These are phyloP conservation scores for Varroa destructor DNA, from an alignment of 1,140 invertebrate species.

Conservation along the genomic window DNA sequence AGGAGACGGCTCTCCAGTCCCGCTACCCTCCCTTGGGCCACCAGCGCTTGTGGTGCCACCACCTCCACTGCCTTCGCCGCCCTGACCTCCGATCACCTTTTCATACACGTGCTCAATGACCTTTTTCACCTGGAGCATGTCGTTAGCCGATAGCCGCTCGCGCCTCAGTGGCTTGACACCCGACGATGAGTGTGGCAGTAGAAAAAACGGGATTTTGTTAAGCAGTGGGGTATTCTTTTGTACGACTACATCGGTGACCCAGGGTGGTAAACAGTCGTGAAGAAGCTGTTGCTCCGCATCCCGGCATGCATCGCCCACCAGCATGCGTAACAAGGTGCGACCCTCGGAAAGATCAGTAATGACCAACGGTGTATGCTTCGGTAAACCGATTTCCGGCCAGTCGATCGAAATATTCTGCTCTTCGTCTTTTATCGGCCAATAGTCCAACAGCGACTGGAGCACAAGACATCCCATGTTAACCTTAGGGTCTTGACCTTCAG, in stretches of 20 bases:
- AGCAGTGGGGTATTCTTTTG: constrained; percentile 81
- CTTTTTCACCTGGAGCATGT: constrained; percentile 96
- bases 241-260: constrained; percentile 88
- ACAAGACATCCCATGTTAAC: constrained; percentile 77
- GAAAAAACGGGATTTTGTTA: constrained; percentile 91
- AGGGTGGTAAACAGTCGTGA: constrained; percentile 84
- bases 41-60: constrained; percentile 34
- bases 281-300: constrained; percentile 84
- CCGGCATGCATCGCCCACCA: constrained; percentile 83
- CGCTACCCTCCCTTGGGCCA: constrained; percentile 32
- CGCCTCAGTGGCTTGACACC: constrained; percentile 83
- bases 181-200: constrained; percentile 71
- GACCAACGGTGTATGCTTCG: constrained; percentile 88
- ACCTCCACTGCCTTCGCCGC: constrained; percentile 29
- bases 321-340: constrained; percentile 70
- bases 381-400: constrained; percentile 53
- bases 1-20: constrained; percentile 41
- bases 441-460: constrained; percentile 82
- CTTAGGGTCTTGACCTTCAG: constrained; percentile 70
- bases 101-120: constrained; percentile 98
- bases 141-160: constrained; percentile 92
- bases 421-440: constrained; percentile 59
- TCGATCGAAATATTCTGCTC: constrained; percentile 20
- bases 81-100: constrained; percentile 57
- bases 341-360: constrained; percentile 75